Evolutionary conservation across 2,113 vertebrate species (phyloP).

Genomic region (Papio anubis): DNA sequence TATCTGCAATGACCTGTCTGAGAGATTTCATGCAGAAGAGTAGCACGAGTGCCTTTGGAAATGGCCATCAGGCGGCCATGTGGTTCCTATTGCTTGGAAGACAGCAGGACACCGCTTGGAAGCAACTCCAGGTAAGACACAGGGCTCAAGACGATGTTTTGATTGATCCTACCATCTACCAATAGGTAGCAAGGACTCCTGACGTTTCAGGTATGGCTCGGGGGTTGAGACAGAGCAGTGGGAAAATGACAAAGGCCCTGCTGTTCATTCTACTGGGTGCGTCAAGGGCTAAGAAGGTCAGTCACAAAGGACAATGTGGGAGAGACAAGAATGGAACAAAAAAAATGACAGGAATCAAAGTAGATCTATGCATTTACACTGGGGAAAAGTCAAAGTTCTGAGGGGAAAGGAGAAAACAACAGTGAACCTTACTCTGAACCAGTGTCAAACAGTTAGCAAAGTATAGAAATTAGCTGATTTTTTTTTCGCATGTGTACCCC

Average conservation of each 20-base stretch:
- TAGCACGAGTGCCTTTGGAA: neutral
- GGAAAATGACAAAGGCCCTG: neutral
- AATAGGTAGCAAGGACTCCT: neutral
- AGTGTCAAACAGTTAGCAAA: neutral
- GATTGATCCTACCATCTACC: neutral
- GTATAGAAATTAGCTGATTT: neutral
- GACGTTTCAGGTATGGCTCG: accelerated
- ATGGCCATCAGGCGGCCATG: neutral
- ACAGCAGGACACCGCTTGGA: neutral
- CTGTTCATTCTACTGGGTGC: neutral
- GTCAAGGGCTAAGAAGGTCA: neutral
- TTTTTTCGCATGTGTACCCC: neutral
- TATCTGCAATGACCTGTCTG: neutral
- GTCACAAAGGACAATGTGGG: neutral
- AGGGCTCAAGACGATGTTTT: no score
- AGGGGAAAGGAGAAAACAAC: neutral
- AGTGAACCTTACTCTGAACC: neutral
- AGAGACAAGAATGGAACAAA: neutral
- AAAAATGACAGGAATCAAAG: neutral
- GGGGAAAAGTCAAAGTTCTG: neutral
- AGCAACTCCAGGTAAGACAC: neutral
- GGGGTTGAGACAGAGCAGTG: neutral
- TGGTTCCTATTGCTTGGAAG: neutral
- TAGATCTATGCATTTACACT: neutral
- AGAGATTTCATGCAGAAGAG: neutral